A percentile compares a stretch with the other conserved stretches of the same genome.
These are phyloP conservation scores for Bradysia coprophila DNA, from an alignment of 1,140 invertebrate species.

Conservation along the genomic window DNA sequence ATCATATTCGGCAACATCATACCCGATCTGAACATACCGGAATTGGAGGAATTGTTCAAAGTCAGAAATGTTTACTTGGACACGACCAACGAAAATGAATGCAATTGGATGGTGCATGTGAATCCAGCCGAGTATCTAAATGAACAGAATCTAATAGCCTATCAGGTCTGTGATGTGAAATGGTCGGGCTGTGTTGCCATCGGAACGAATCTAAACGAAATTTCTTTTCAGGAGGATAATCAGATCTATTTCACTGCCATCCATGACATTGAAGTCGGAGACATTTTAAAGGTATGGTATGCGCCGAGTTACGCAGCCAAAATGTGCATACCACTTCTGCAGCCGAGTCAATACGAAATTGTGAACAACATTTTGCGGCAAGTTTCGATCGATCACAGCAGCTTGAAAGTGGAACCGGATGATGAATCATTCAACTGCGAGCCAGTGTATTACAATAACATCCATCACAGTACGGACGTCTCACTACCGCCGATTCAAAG, in stretches of 20 bases:
- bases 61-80: constrained; percentile 27
- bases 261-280: constrained; percentile 29
- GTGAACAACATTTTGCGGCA: constrained; percentile 4
- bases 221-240: constrained; percentile 23
- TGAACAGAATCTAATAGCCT: constrained; percentile 43
- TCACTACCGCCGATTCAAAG: constrained; percentile 2
- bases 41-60: constrained; percentile 4
- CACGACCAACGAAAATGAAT: constrained; percentile 29
- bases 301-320: constrained; percentile 26
- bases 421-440: neutral
- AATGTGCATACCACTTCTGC: constrained; percentile 21
- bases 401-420: constrained; percentile 1
- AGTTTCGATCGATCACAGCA: constrained; percentile 3
- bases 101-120: constrained; percentile 47
- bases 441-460: neutral
- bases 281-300: constrained; percentile 40
- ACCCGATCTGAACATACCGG: constrained; percentile 1
- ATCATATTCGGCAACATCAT: constrained; percentile 4
- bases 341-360: constrained; percentile 4
- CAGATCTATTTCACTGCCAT: constrained; percentile 39
- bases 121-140: constrained; percentile 23
- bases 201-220: neutral
- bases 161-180: constrained; percentile 30
- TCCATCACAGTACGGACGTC: neutral
- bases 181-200: constrained; percentile 2